phyloP scores from a whole-genome alignment of 2,888 invertebrate species.

The Drosophila greeni region DNA sequence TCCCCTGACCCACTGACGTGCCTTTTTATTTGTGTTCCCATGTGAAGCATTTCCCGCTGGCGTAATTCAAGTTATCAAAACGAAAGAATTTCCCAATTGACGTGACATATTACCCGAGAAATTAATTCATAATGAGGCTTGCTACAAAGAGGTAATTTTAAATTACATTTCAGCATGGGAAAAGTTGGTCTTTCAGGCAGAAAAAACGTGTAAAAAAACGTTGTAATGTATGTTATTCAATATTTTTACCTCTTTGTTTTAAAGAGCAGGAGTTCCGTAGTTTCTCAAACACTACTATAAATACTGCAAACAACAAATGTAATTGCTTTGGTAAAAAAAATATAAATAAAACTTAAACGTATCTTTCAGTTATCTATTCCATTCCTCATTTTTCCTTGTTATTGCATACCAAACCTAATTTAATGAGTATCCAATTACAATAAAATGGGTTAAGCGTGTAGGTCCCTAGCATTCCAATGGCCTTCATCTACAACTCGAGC shows the following conservation, averaged over 20 bases:
- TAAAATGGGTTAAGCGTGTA: conserved; percentile 5
- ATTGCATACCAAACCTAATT: background rate
- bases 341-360: no score
- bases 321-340: no score
- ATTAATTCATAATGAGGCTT: conserved; percentile 14
- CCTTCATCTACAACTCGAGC: conserved; percentile 3
- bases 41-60: conserved; percentile 24
- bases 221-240: background rate
- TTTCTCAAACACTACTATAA: no score
- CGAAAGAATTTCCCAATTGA: conserved; percentile 36
- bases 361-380: background rate
- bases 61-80: conserved; percentile 45
- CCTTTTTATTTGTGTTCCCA: conserved; percentile 8
- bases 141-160: background rate
- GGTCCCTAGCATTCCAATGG: conserved; percentile 8
- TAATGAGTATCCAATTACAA: background rate
- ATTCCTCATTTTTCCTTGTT: background rate
- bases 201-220: background rate
- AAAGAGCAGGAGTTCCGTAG: no score
- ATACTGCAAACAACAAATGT: no score
- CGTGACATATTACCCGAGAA: conserved; percentile 37
- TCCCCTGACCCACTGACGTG: conserved; percentile 24
- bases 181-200: background rate
- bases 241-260: background rate
- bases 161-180: background rate